A percentile compares a stretch with the other conserved stretches of the same genome.
Conservation (phyloP, 2,888 invertebrate species). For the Sphaerophoria taeniata region DNA sequence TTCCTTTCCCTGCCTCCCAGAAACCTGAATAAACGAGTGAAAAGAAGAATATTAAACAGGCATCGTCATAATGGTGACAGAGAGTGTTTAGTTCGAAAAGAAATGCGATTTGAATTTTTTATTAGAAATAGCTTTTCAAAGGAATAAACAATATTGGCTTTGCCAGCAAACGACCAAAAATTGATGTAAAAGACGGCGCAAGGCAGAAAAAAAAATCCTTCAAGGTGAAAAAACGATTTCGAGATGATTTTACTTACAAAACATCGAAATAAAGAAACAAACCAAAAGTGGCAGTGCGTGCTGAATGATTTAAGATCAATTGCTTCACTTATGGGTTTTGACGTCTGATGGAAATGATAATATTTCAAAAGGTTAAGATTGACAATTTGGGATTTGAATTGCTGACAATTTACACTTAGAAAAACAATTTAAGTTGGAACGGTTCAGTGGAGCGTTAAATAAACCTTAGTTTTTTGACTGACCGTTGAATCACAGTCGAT, state of each 20-base stretch:
- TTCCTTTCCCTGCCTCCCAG: neutral
- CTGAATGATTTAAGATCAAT: neutral
- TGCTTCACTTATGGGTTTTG: neutral
- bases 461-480: too few species aligned
- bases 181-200: neutral
- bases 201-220: neutral
- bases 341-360: neutral
- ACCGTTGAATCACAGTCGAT: too few species aligned
- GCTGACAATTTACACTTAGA: too few species aligned
- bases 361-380: neutral
- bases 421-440: too few species aligned
- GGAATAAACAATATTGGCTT: neutral
- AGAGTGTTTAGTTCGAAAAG: neutral
- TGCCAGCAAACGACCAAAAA: neutral
- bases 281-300: neutral
- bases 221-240: neutral
- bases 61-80: neutral
- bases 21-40: neutral
- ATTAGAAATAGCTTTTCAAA: neutral
- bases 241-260: neutral
- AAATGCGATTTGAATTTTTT: conserved; percentile 2
- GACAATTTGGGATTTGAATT: too few species aligned
- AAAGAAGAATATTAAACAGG: neutral
- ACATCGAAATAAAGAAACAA: neutral
- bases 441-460: too few species aligned